Percentiles rank a stretch among this genome's conserved stretches.
Evolutionary conservation across 2,113 vertebrate species (phyloP).

Genomic region (Camelus bactrianus): DNA sequence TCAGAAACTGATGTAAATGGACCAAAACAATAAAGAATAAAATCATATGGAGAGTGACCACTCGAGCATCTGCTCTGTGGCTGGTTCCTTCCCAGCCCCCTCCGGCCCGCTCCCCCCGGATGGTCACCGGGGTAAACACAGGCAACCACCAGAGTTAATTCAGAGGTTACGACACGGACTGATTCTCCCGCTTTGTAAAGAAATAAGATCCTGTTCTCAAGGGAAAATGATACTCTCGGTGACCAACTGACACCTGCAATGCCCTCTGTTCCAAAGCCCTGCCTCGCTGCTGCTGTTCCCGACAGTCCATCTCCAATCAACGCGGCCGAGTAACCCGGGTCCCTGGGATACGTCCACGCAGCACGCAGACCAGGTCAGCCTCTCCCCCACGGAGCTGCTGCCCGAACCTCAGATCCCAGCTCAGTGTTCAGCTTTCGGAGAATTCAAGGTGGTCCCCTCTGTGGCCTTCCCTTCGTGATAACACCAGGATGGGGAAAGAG

Average conservation of each 20-base stretch:
- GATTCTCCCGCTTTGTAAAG: background rate
- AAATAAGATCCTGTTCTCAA: conserved; percentile 29
- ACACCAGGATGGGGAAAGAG: background rate
- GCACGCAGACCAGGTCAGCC: conserved; percentile 31
- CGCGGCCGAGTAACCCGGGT: background rate
- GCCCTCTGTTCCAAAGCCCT: conserved; percentile 32
- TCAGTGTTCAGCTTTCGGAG: conserved; percentile 26
- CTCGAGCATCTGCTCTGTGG: rapidly evolving
- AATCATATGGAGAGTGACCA: rapidly evolving
- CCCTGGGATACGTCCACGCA: background rate
- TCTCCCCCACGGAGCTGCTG: background rate
- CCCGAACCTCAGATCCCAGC: background rate
- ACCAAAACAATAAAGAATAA: background rate
- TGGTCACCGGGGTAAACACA: rapidly evolving
- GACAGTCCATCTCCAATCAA: conserved; percentile 18
- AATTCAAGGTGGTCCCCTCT: conserved; percentile 6
- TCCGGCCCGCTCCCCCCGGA: rapidly evolving
- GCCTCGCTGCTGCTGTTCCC: background rate
- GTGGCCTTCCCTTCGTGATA: background rate
- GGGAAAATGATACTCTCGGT: background rate
- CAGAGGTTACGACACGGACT: conserved; percentile 17
- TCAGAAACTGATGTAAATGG: background rate
- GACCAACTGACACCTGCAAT: background rate
- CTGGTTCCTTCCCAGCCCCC: background rate
- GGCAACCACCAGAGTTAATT: background rate